Percentiles rank a stretch among this genome's conserved stretches.
Conservation (phyloP, 2,113 vertebrate genomes). For the Anas platyrhynchos region DNA sequence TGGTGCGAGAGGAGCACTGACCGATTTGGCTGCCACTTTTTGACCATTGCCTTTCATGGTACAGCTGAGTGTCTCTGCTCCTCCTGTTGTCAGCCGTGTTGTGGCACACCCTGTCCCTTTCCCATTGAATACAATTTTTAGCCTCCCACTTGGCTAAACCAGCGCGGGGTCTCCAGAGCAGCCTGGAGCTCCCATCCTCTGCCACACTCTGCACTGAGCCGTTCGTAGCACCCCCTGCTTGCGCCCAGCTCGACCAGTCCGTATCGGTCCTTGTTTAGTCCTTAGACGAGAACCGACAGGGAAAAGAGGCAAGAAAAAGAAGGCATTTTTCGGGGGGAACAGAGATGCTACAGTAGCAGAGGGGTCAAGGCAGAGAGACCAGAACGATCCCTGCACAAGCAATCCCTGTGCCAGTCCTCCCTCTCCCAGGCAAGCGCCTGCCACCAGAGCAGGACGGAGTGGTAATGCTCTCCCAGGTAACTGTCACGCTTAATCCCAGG, state of each 20-base stretch:
- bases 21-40: not conserved
- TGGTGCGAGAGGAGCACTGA: not conserved
- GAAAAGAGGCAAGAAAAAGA: not conserved
- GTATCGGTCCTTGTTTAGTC: not conserved
- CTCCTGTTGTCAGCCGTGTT: not conserved
- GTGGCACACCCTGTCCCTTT: not conserved
- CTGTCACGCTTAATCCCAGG: not conserved
- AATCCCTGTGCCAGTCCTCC: not conserved
- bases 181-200: not conserved
- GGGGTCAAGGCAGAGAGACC: not conserved
- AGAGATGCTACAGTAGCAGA: not conserved
- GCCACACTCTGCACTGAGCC: not conserved
- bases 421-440: not conserved
- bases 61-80: no score
- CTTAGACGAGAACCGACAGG: not conserved
- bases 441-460: not conserved
- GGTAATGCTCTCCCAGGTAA: not conserved
- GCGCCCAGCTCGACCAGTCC: not conserved
- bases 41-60: not conserved
- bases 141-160: no score
- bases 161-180: not conserved
- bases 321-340: not conserved
- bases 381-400: not conserved
- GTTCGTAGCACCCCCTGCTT: not conserved
- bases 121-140: not conserved